Base-by-base conservation (phyloP, 2,888 invertebrate genomes). In the Bellardia bayeri region DNA sequence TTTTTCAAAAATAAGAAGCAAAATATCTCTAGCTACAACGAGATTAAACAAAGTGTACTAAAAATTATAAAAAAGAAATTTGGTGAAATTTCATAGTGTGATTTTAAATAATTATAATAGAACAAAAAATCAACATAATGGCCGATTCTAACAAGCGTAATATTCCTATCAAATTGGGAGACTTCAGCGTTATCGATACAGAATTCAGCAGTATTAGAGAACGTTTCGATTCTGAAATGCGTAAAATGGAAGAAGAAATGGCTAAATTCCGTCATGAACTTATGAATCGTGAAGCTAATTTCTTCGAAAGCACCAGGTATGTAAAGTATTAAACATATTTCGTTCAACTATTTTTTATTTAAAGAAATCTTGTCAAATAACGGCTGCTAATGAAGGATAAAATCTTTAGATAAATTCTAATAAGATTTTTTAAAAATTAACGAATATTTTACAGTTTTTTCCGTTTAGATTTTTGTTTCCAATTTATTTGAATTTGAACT, bases 171-270 rank as follows among this genome's bases (percentile, higher is more conserved):
- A 97, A 97, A 95, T 95, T 98, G 94, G 97, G 98, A 91, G 98
- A 98, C 94, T 98, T 98, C 95, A 98, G 97, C 95, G 97, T 99
- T 93, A 97, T 98, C 95, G 98, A 99, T 94, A 97, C 97, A 90
- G 99, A 99, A 95, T 99, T 98, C 95, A 97, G 97, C 93, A 98
- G 97, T 94, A 99, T 99, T 94, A 96, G 98, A 92, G 98, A 98
- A 94, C 95, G 98, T 91, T 98, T 98, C 94, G 98, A 99, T 94
- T 96, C 97, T 89, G 99, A 99, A 95, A 99, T 99, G 99, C 96
- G 97, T 92, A 98, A 98, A 95, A 99, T 99, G 98, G 99, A 99
- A 95, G 98, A 98, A 92, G 99, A 99, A 95, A 99, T 99, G 99
- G 96, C 97, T 94, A 97, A 97, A 95, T 98, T 98, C 95, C 96